phyloP scores from a whole-genome alignment of 2,888 invertebrate genomes.

The Halictus quadricinctus region DNA sequence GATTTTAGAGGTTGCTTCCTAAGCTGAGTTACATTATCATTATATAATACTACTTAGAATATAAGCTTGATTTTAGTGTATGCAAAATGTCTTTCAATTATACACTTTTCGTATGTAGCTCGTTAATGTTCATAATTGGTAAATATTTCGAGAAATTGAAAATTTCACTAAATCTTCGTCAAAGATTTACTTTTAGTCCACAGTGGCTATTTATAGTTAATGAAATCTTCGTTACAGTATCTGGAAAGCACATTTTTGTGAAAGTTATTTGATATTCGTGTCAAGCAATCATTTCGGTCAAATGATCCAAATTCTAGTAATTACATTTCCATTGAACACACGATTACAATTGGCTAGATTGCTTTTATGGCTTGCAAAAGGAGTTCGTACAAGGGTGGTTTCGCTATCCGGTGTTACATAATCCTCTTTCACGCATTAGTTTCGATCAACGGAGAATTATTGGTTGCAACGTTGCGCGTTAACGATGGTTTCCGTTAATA shows the following conservation, averaged over 20 bases:
- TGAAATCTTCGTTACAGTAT: too few relatives aligned
- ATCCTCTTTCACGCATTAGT: neutral
- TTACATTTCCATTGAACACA: neutral
- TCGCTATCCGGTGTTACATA: neutral
- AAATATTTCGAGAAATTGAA: neutral
- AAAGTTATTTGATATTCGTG: neutral
- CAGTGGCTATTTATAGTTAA: too few relatives aligned
- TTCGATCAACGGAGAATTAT: slow-evolving; percentile 3
- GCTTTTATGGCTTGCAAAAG: too few relatives aligned
- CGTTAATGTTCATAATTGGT: too few relatives aligned
- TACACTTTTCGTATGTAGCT: too few relatives aligned
- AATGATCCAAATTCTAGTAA: neutral
- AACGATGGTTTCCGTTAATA: neutral
- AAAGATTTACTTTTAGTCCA: neutral
- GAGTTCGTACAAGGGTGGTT: neutral
- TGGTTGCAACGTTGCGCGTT: neutral
- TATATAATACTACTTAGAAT: too few relatives aligned
- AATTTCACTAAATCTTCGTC: neutral
- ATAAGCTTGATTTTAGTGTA: too few relatives aligned
- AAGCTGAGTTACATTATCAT: too few relatives aligned
- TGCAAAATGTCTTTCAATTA: too few relatives aligned
- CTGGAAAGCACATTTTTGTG: neutral
- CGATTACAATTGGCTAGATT: neutral
- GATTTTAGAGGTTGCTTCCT: too few relatives aligned
- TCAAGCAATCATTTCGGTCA: neutral